These are phyloP conservation scores for Grantiella picta DNA, from an alignment of 2,113 vertebrate species.

Conservation along the genomic window DNA sequence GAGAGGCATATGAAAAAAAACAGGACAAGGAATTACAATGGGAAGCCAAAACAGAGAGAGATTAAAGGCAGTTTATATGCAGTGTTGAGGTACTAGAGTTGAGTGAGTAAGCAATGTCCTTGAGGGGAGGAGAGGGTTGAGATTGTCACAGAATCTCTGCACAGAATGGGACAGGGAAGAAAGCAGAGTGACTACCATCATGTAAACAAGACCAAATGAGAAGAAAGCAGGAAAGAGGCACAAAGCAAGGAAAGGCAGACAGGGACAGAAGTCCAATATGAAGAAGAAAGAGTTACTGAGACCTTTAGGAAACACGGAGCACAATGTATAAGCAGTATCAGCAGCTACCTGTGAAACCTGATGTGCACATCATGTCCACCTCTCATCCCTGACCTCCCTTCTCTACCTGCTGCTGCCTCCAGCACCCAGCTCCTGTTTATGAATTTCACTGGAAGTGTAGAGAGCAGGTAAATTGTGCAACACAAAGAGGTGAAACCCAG, in stretches of 20 bases:
- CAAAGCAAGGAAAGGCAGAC: background rate
- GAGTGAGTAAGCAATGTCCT: background rate
- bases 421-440: background rate
- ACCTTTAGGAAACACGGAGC: background rate
- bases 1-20: background rate
- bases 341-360: background rate
- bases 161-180: background rate
- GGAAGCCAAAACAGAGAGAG: background rate
- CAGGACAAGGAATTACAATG: background rate
- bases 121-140: background rate
- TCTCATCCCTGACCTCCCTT: background rate
- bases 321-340: background rate
- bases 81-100: background rate
- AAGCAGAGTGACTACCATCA: background rate
- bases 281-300: background rate
- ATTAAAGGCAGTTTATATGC: background rate
- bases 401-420: background rate
- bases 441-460: background rate
- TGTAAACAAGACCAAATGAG: background rate
- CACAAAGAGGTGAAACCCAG: background rate
- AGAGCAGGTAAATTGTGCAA: background rate
- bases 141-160: background rate
- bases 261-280: background rate
- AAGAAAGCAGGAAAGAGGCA: background rate
- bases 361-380: rapidly evolving